Evolutionary conservation across 2,113 vertebrate species (phyloP).

Genomic region (Synchiropus splendidus): DNA sequence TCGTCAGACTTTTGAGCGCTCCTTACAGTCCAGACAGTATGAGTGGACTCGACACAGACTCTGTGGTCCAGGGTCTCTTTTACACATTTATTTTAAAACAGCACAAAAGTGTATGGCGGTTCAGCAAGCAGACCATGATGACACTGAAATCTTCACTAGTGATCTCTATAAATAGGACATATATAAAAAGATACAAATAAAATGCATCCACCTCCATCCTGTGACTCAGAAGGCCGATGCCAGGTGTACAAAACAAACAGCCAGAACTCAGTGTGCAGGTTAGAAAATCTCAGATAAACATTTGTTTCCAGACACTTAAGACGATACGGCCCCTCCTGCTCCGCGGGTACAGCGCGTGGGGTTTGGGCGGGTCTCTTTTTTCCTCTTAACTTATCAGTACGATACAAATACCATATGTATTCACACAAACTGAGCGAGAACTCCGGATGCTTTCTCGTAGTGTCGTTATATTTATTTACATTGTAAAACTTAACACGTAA

Average conservation of each 20-base stretch:
- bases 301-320: slow-evolving; percentile 57
- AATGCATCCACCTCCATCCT: slow-evolving; percentile 31
- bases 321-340: slow-evolving; percentile 50
- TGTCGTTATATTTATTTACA: slow-evolving; percentile 65
- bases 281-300: slow-evolving; percentile 51
- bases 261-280: slow-evolving; percentile 40
- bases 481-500: slow-evolving; percentile 32
- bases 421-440: slow-evolving; percentile 68
- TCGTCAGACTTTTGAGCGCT: too few species aligned
- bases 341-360: slow-evolving; percentile 45
- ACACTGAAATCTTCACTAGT: slow-evolving; percentile 57
- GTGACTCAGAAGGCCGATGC: slow-evolving; percentile 34
- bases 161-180: slow-evolving; percentile 66
- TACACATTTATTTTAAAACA: slow-evolving; percentile 69
- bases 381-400: slow-evolving; percentile 38
- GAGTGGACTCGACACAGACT: neutral
- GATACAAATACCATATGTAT: slow-evolving; percentile 66
- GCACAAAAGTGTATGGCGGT: slow-evolving; percentile 70
- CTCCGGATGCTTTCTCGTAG: slow-evolving; percentile 52
- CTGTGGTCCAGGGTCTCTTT: slow-evolving; percentile 35
- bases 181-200: slow-evolving; percentile 55
- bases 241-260: slow-evolving; percentile 49
- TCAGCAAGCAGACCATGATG: slow-evolving; percentile 68
- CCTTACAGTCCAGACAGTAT: too few species aligned
- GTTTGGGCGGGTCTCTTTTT: slow-evolving; percentile 14